Percentiles rank a stretch among this genome's conserved stretches.
These are phyloP conservation scores for Cydia strobilella DNA, from an alignment of 1,140 invertebrate genomes.

Conservation along the genomic window DNA sequence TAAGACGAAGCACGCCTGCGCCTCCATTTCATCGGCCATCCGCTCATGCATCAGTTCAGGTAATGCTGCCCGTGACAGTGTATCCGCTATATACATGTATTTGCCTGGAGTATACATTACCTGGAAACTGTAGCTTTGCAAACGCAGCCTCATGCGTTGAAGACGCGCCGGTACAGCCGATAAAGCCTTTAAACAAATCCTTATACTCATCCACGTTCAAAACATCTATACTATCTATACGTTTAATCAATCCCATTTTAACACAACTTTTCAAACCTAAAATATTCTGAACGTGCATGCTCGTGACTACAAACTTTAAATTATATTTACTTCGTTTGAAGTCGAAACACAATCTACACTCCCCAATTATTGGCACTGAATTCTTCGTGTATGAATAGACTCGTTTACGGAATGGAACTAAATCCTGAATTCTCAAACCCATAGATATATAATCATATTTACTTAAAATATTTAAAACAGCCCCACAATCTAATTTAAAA, in stretches of 20 bases:
- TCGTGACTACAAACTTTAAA: conserved; percentile 25
- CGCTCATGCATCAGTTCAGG: conserved; percentile 30
- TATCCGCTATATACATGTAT: conserved; percentile 34
- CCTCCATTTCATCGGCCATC: conserved; percentile 19
- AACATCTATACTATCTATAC: background rate
- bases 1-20: conserved; percentile 31
- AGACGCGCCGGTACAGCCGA: conserved; percentile 34
- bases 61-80: conserved; percentile 27
- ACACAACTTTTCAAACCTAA: conserved; percentile 19
- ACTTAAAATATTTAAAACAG: conserved; percentile 20
- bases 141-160: conserved; percentile 6
- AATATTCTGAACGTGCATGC: conserved; percentile 19
- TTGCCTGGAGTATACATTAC: conserved; percentile 30
- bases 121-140: conserved; percentile 41
- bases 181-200: conserved; percentile 35
- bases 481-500: conserved; percentile 33
- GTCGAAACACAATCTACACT: conserved; percentile 1
- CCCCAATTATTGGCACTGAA: conserved; percentile 27
- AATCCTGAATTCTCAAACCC: conserved; percentile 24
- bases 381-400: conserved; percentile 11
- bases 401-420: background rate
- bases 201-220: conserved; percentile 16
- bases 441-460: background rate
- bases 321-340: conserved; percentile 16
- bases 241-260: conserved; percentile 14